Percentiles rank a stretch among this genome's conserved stretches.
Conservation (phyloP, 2,888 invertebrate species). For the Pemphredon lugubris region DNA sequence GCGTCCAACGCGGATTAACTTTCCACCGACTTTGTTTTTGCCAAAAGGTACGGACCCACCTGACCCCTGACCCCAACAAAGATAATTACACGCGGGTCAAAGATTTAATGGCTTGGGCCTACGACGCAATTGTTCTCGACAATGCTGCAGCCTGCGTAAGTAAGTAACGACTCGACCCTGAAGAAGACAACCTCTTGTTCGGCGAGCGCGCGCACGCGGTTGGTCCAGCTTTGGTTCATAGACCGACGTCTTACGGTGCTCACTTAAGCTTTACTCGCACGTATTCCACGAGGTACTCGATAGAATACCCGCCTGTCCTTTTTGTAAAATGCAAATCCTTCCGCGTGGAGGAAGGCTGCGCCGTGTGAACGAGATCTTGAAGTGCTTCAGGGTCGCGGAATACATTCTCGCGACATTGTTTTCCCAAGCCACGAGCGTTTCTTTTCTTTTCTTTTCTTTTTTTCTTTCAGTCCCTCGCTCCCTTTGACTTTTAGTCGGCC, state of each 20-base stretch:
- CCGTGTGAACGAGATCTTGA: constrained; percentile 60
- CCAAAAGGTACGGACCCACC: constrained; percentile 50
- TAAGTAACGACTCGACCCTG: constrained; percentile 63
- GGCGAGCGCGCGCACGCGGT: constrained; percentile 40
- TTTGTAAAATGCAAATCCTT: constrained; percentile 64
- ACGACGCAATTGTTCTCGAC: constrained; percentile 61
- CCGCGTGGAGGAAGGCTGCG: constrained; percentile 40
- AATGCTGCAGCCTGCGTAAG: constrained; percentile 61
- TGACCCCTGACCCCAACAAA: constrained; percentile 51
- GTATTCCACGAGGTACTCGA: constrained; percentile 42
- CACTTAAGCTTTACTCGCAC: constrained; percentile 47
- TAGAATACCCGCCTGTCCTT: constrained; percentile 45
- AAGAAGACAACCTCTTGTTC: constrained; percentile 56
- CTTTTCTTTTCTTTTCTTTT: constrained; percentile 10
- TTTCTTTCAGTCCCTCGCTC: too few relatives aligned
- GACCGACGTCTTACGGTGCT: constrained; percentile 35
- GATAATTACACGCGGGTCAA: constrained; percentile 60
- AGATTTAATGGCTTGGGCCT: constrained; percentile 61
- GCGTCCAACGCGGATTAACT: too few relatives aligned
- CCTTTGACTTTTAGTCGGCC: too few relatives aligned
- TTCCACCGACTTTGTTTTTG: constrained; percentile 42
- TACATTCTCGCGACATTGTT: constrained; percentile 47
- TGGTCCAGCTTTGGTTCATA: constrained; percentile 53
- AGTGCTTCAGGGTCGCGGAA: constrained; percentile 32
- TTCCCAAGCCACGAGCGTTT: constrained; percentile 36